Base-by-base conservation (phyloP, 2,888 invertebrate genomes). In the Brenthis hecate region DNA sequence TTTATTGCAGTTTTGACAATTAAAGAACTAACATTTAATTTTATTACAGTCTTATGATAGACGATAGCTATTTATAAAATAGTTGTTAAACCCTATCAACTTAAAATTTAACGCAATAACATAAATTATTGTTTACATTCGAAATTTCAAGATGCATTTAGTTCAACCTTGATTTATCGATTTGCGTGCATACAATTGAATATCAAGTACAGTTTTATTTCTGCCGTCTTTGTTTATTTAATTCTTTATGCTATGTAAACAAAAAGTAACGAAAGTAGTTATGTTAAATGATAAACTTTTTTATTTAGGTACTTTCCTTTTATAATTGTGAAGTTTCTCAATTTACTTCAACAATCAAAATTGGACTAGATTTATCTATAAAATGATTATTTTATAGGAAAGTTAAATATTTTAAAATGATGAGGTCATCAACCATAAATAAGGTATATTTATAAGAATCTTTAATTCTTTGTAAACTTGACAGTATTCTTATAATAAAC, bases 121-220 rank as follows among this genome's bases (percentile, higher is more conserved):
- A n/a, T n/a, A 8, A n/a, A n/a, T 13, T 14, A 19, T 62, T 62
- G 62, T 62, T 62, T 62, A 62, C 36, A 32, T 62, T 14, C 4
- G 73, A 78, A 82, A 81, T 76, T 83, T 85, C 85, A 85, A 81
- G 74, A 19, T 86, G 85, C 85, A 82, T 76, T 80, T 75, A 72
- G 71, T 73, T 61, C 76, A 81, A 80, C 82, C 84, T 85, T 83
- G 82, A 80, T 80, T 82, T 85, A 88, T 89, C 80, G 88, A 88
- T 87, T 85, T 73, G 75, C 77, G 77, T 77, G 56, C 63, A 55
- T 67, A 57, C 62, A 65, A 62, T 65, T 65, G 51, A 62, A 55
- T 56, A 56, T 56, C 62, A 56, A 56, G 43, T 16, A 28, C n/a
- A 28, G 56, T 56, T 56, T 56, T 50, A 43, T 62, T 58, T 67